Evolutionary conservation across 2,113 vertebrate genomes (phyloP).

Genomic region (Hippocampus guttulatus): DNA sequence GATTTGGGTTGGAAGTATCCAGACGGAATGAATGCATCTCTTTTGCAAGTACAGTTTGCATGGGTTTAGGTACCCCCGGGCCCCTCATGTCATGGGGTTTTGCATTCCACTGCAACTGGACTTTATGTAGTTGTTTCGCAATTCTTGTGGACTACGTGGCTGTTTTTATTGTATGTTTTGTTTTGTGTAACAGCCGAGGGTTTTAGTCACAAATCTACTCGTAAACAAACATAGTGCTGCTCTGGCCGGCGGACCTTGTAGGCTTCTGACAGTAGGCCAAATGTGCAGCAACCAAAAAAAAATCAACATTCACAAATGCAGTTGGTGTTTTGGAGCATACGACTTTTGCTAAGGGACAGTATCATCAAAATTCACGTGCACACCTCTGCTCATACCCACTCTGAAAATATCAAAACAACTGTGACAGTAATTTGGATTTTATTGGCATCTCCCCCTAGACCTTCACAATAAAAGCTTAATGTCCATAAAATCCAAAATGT

Average conservation of each 20-base stretch:
- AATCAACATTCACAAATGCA: not conserved
- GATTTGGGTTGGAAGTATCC: not conserved
- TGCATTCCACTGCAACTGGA: slow-evolving; percentile 15
- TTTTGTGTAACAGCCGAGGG: not conserved
- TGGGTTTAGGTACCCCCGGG: slow-evolving; percentile 2
- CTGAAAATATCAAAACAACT: no score
- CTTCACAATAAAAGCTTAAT: no score
- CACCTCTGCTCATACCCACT: no score
- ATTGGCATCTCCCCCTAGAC: no score
- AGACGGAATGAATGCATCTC: not conserved
- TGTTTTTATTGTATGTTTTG: slow-evolving; percentile 9
- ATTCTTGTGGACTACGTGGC: slow-evolving; percentile 11
- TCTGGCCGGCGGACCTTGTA: not conserved
- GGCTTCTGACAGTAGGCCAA: not conserved
- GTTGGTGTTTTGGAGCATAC: not conserved
- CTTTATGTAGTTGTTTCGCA: slow-evolving; percentile 23
- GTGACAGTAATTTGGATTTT: no score
- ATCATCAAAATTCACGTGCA: not conserved
- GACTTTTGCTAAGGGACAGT: no score
- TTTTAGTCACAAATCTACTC: not conserved
- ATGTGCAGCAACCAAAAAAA: not conserved
- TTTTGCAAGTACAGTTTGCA: slow-evolving; percentile 10
- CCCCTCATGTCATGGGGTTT: not conserved
- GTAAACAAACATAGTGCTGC: not conserved
- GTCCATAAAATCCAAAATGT: no score